Conservation (phyloP, 2,888 invertebrate species). For the Xiphydria camelus region DNA sequence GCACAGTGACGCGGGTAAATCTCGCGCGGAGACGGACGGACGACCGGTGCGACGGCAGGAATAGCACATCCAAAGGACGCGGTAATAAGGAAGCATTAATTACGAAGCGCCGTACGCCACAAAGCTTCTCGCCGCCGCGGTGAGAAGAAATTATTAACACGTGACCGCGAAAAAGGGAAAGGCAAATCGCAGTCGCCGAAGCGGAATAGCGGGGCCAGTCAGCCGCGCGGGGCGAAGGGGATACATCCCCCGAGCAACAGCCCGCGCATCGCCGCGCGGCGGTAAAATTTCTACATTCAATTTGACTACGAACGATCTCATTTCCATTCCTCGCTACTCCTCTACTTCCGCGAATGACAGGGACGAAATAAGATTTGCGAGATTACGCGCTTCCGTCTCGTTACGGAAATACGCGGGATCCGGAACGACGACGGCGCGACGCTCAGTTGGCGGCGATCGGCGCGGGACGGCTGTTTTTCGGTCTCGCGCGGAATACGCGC, state of each 20-base stretch:
- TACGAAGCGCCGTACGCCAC: not conserved
- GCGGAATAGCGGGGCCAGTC: not conserved
- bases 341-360: not conserved
- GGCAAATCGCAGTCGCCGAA: conserved; percentile 6
- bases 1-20: no score
- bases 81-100: conserved; percentile 14
- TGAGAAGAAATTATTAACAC: conserved; percentile 7
- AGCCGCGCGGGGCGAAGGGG: not conserved
- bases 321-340: conserved; percentile 21
- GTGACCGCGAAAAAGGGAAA: conserved; percentile 3
- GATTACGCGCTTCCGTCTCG: not conserved
- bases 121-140: conserved; percentile 2
- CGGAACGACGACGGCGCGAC: no score
- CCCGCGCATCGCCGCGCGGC: conserved; percentile 5
- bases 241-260: not conserved
- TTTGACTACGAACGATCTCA: conserved; percentile 24
- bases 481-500: no score
- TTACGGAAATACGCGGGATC: no score
- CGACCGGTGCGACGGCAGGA: no score
- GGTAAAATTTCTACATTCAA: conserved; percentile 25
- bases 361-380: not conserved
- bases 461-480: no score
- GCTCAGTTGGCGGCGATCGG: no score
- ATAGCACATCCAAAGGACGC: no score
- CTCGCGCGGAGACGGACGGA: no score